These are phyloP conservation scores for Listronotus oregonensis DNA, from an alignment of 1,140 invertebrate genomes.

Conservation along the genomic window DNA sequence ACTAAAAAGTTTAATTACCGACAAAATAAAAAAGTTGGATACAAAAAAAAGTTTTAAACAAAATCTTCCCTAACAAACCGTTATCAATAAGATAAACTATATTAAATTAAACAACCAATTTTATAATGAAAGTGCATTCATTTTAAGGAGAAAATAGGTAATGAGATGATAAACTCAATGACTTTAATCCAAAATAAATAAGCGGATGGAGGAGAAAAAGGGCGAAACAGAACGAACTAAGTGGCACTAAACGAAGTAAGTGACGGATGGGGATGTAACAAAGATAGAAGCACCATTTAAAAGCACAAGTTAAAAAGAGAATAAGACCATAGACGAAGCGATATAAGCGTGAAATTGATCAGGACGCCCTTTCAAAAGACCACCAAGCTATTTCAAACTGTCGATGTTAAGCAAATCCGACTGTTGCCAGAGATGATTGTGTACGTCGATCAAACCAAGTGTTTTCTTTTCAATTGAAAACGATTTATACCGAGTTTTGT, in stretches of 20 bases:
- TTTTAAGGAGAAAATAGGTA: conserved; percentile 47
- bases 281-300: conserved; percentile 24
- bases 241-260: conserved; percentile 55
- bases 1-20: too few relatives aligned
- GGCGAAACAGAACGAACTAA: conserved; percentile 50
- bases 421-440: conserved; percentile 39
- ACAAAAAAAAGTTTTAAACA: too few relatives aligned
- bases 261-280: conserved; percentile 49
- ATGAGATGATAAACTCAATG: conserved; percentile 55
- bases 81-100: conserved; percentile 19
- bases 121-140: conserved; percentile 26
- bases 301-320: conserved; percentile 33
- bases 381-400: conserved; percentile 47
- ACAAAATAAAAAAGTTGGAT: too few relatives aligned
- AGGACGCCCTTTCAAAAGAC: conserved; percentile 43
- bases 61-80: too few relatives aligned
- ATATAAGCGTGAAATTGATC: conserved; percentile 55
- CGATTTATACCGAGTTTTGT: too few relatives aligned
- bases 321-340: conserved; percentile 41
- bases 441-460: conserved; percentile 41
- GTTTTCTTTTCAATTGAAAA: conserved; percentile 35
- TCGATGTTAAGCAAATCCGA: conserved; percentile 51
- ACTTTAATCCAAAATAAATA: conserved; percentile 54
- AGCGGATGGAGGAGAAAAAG: conserved; percentile 49
- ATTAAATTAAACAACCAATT: conserved; percentile 14